Evolutionary conservation across 2,888 invertebrate genomes (phyloP), one percentile per base, ranked within the genome.

Genomic region (Eupithecia inturbata): DNA sequence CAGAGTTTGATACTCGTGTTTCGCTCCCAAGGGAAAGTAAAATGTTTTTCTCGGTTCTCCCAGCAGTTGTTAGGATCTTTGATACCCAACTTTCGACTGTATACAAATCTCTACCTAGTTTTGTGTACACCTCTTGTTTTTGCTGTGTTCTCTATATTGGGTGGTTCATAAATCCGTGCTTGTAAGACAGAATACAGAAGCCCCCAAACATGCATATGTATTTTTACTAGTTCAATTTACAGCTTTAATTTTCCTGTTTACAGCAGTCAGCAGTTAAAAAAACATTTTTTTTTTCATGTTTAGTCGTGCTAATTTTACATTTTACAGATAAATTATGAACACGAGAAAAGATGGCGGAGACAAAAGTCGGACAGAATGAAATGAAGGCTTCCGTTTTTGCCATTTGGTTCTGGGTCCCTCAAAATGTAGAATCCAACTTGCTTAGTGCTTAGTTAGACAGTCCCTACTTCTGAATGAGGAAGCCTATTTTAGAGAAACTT

Each of bases 1-100:
- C 84, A 85, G 74, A 79, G 68, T 74, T 72, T 57, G 81, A 66
- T 39, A 66, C 66, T 78, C 73, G 64, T 76, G 80, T 78, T 81
- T 78, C 82, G 79, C 74, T 79, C 82, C 80, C 77, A 70, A 28
- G 79, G 77, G 81, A 39, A 66, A 66, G 22, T 31, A 67, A 71
- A 33, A 45, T n/a, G 14, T 64, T 69, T 62, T 72, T 73, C 33
- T 45, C n/a, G 36, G 45, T 60, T 62, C 16, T 16, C 33, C 63
- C 63, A 12, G 10, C 26, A 63, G 39, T 49, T 19, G 22, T 63
- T 57, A 60, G 67, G 14, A 0, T 66, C 39, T 36, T 39, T 39
- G 10, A 57, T 57, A 57, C 26, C 26, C 14, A 57, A 57, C 22
- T 57, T 57, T 57, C 22, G 10, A 22, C 53, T 53, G n/a, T 49